Percentiles rank a stretch among this genome's conserved stretches.
phyloP scores from a whole-genome alignment of 2,113 vertebrate genomes.

The Dromiciops gliroides region DNA sequence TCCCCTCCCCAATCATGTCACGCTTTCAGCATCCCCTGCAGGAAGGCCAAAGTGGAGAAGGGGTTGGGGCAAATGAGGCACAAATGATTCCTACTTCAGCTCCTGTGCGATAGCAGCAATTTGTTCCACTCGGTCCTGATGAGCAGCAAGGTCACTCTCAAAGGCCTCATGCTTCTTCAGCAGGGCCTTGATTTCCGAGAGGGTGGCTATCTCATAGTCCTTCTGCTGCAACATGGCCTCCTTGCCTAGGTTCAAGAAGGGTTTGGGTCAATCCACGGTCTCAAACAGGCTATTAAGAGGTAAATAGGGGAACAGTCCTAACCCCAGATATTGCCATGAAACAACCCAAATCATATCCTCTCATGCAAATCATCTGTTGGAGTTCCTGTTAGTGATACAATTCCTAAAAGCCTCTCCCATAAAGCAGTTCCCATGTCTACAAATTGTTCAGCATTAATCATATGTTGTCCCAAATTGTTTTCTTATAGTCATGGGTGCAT shows the following conservation, averaged over 20 bases:
- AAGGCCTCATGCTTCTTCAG: slow-evolving; percentile 99
- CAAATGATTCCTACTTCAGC: slow-evolving; percentile 89
- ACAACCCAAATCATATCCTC: not conserved
- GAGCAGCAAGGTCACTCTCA: slow-evolving; percentile 97
- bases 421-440: not conserved
- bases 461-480: not conserved
- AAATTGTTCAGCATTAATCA: not conserved
- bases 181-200: slow-evolving; percentile 98
- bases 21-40: not conserved
- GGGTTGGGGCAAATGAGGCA: rapidly evolving
- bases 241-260: slow-evolving; percentile 86
- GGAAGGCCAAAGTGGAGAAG: not conserved
- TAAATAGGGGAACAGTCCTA: not conserved
- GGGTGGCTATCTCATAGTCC: slow-evolving; percentile 94
- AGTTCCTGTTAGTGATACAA: not conserved
- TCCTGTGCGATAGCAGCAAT: slow-evolving; percentile 99
- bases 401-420: not conserved
- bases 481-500: not conserved
- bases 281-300: not conserved
- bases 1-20: not conserved
- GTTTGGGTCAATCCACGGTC: not conserved
- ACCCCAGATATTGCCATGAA: not conserved
- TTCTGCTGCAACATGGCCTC: slow-evolving; percentile 94
- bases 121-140: slow-evolving; percentile 99
- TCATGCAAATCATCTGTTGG: not conserved